These are phyloP conservation scores for Epicampocera succincta DNA, from an alignment of 2,888 invertebrate species.

Conservation along the genomic window DNA sequence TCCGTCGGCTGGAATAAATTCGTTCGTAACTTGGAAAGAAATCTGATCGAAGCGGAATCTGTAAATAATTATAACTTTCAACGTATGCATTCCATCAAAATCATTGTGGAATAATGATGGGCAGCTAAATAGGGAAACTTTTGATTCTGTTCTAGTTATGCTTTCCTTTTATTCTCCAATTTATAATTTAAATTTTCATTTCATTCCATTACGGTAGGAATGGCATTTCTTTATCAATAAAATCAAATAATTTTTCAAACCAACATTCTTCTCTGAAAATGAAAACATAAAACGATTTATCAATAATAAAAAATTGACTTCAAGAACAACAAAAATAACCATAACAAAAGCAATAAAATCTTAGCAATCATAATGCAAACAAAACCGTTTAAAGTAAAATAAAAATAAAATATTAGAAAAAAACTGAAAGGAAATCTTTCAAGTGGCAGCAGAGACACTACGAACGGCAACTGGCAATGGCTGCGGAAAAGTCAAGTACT, in stretches of 20 bases:
- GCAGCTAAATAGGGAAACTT: too few relatives aligned
- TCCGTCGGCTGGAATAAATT: too few relatives aligned
- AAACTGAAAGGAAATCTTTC: conserved; percentile 6
- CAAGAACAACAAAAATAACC: conserved; percentile 23
- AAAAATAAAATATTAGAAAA: neutral
- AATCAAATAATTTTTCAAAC: conserved; percentile 40
- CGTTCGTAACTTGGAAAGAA: too few relatives aligned
- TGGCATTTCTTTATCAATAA: conserved; percentile 47
- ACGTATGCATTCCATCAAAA: too few relatives aligned
- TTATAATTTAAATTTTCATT: too few relatives aligned
- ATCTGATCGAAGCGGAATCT: too few relatives aligned
- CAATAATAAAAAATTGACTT: conserved; percentile 25
- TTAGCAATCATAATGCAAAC: conserved; percentile 31
- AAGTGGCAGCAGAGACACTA: neutral
- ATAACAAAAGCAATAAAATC: conserved; percentile 30
- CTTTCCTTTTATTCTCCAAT: too few relatives aligned
- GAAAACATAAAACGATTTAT: conserved; percentile 26
- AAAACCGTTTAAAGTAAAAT: conserved; percentile 17
- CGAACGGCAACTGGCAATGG: neutral
- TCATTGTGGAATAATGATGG: too few relatives aligned
- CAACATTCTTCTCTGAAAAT: conserved; percentile 17
- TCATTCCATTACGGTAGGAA: neutral
- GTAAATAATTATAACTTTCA: too few relatives aligned
- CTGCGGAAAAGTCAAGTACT: conserved; percentile 53
- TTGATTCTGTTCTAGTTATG: too few relatives aligned